Evolutionary conservation across 2,888 invertebrate genomes (phyloP).

Genomic region (Eumacrocentrus americanus): DNA sequence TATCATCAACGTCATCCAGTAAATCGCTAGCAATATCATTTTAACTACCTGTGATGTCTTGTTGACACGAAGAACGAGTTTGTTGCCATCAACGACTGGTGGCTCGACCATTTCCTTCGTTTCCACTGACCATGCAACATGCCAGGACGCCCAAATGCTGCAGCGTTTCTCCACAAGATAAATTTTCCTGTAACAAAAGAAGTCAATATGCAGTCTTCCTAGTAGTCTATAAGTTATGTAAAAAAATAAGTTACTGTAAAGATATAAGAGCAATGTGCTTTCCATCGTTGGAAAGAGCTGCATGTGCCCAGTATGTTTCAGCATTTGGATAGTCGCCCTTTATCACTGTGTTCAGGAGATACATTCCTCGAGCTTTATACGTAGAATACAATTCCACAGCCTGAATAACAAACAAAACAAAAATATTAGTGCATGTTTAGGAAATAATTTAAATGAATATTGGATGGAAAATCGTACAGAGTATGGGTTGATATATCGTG

Average conservation of each 20-base stretch:
- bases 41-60: conserved; percentile 56
- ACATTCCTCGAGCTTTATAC: conserved; percentile 74
- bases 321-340: conserved; percentile 71
- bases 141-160: conserved; percentile 73
- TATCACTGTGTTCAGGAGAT: conserved; percentile 69
- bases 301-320: conserved; percentile 76
- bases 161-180: conserved; percentile 74
- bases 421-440: not conserved
- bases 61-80: conserved; percentile 73
- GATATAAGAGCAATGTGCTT: conserved; percentile 73
- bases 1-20: too few species aligned
- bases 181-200: conserved; percentile 68
- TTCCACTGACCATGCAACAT: conserved; percentile 76
- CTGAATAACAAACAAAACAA: conserved; percentile 59
- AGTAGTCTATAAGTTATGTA: too few species aligned
- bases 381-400: conserved; percentile 75
- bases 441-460: conserved; percentile 8
- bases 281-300: conserved; percentile 68
- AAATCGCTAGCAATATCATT: too few species aligned
- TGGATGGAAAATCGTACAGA: conserved; percentile 62
- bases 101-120: conserved; percentile 75
- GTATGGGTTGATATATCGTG: conserved; percentile 72
- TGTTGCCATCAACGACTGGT: conserved; percentile 67
- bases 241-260: conserved; percentile 73
- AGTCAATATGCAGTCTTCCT: too few species aligned